Evolutionary conservation across 1,140 invertebrate genomes (phyloP).

Genomic region (Propsilocerus akamusi): DNA sequence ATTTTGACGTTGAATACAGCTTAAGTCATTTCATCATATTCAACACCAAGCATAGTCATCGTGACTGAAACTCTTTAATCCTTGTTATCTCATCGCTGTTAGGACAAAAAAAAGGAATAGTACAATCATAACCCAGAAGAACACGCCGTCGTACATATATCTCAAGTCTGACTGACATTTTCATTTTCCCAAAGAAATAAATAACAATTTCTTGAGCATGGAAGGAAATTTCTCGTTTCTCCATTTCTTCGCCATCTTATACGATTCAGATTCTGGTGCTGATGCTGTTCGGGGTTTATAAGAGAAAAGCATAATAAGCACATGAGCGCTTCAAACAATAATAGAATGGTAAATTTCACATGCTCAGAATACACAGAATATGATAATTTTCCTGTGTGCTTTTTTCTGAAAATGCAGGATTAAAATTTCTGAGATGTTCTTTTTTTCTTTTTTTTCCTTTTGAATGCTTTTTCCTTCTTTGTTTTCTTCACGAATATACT

Average conservation of each 20-base stretch:
- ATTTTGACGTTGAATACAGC: neutral
- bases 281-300: neutral
- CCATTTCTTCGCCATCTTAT: neutral
- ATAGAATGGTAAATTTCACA: slow-evolving; percentile 2
- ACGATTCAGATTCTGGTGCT: neutral
- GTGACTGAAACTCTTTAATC: neutral
- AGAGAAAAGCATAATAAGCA: neutral
- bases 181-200: neutral
- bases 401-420: neutral
- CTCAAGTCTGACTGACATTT: slow-evolving; percentile 1
- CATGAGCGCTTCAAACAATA: neutral
- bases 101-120: neutral
- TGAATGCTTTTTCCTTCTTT: neutral
- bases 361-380: neutral
- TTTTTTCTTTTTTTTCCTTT: neutral
- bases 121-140: neutral
- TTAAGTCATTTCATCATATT: neutral
- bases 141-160: neutral
- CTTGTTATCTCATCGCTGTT: neutral
- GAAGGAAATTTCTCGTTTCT: too few relatives aligned
- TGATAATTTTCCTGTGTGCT: neutral
- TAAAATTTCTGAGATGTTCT: slow-evolving; percentile 1
- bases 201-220: neutral
- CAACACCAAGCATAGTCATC: neutral
- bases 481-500: neutral